phyloP scores from a whole-genome alignment of 2,797 vertebrate species.

The Darevskia mixta region DNA sequence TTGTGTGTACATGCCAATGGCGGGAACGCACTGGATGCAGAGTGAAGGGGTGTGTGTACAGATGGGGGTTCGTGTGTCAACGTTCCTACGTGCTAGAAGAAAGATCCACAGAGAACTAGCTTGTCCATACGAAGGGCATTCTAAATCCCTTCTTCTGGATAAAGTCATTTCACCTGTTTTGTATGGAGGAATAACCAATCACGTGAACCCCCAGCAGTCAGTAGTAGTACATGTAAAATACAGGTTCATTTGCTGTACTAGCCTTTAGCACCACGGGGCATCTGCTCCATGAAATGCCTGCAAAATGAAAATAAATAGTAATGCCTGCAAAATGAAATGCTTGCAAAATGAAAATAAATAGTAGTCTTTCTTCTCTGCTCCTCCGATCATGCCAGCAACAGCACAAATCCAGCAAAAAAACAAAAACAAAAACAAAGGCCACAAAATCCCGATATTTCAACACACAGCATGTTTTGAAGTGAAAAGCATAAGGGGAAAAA shows the following conservation, averaged over 20 bases:
- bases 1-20: not conserved
- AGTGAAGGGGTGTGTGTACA: not conserved
- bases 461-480: not conserved
- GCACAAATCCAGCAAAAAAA: not conserved
- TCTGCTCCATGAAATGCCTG: not conserved
- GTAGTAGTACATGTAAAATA: not conserved
- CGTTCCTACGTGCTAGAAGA: not conserved
- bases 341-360: not conserved
- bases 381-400: not conserved
- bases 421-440: no score
- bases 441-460: not conserved
- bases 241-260: not conserved
- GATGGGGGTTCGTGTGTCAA: not conserved
- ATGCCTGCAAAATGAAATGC: not conserved
- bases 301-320: not conserved
- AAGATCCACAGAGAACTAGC: not conserved
- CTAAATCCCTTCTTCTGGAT: not conserved
- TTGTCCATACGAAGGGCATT: not conserved
- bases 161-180: not conserved
- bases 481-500: not conserved
- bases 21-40: no score
- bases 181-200: not conserved
- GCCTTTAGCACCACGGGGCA: not conserved
- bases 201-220: not conserved
- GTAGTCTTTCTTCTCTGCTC: not conserved